Percentiles rank a stretch among this genome's conserved stretches.
Evolutionary conservation across 64 coral and sea anemone genomes (phyloP).

Genomic region (Pocillopora damicornis): DNA sequence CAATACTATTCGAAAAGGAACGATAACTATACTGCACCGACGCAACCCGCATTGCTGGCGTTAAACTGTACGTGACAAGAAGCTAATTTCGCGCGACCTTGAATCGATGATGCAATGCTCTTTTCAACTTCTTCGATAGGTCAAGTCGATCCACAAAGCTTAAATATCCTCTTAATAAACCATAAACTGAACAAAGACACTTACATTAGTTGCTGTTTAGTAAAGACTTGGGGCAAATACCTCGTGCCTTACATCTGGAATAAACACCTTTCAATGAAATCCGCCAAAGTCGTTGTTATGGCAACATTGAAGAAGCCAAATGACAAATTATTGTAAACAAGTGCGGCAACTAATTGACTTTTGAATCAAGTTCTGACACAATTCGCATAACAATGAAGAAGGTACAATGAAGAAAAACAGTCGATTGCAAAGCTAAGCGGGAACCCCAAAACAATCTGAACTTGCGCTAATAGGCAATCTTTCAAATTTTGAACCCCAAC

Average conservation of each 20-base stretch:
- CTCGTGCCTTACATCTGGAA: not conserved
- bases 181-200: not conserved
- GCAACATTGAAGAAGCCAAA: not conserved
- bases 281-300: not conserved
- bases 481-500: too few species aligned
- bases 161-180: not conserved
- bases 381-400: too few species aligned
- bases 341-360: not conserved
- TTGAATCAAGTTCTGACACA: too few species aligned
- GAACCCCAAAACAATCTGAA: too few species aligned
- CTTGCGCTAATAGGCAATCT: too few species aligned
- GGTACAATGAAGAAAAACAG: too few species aligned
- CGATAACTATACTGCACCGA: too few species aligned
- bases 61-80: not conserved
- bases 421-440: too few species aligned
- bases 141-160: not conserved
- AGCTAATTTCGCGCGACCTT: not conserved
- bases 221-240: not conserved
- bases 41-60: not conserved
- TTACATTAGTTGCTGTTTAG: conserved; percentile 9
- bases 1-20: too few species aligned
- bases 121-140: not conserved
- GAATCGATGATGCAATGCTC: not conserved
- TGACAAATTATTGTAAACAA: too few species aligned
- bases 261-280: not conserved